Evolutionary conservation across 2,888 invertebrate genomes (phyloP).

Genomic region (Drosophila leonis): DNA sequence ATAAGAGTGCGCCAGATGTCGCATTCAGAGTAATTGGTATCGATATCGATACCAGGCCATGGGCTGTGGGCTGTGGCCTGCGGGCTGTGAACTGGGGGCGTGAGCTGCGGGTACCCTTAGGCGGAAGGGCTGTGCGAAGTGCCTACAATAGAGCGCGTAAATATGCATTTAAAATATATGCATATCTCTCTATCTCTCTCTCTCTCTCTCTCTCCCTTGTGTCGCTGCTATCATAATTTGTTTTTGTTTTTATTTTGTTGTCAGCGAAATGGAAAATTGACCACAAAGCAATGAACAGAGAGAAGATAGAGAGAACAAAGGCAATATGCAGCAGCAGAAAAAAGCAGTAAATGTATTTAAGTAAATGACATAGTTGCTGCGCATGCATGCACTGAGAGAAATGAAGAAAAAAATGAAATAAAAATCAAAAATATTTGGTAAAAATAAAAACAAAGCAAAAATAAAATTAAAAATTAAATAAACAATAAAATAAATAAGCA

Average conservation of each 20-base stretch:
- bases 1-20: constrained; percentile 70
- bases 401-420: no score
- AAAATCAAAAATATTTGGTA: neutral
- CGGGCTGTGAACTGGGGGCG: neutral
- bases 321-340: constrained; percentile 34
- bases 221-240: constrained; percentile 23
- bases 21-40: constrained; percentile 54
- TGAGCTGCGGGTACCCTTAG: constrained; percentile 40
- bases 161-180: constrained; percentile 49
- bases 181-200: neutral
- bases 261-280: constrained; percentile 75
- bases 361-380: constrained; percentile 38
- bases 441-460: neutral
- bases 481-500: no score
- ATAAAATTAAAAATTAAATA: neutral
- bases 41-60: constrained; percentile 39
- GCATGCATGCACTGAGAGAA: constrained; percentile 5
- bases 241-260: constrained; percentile 59
- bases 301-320: constrained; percentile 43
- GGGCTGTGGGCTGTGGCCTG: neutral
- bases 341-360: constrained; percentile 36
- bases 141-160: constrained; percentile 32
- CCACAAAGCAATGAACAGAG: constrained; percentile 66
- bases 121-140: constrained; percentile 17
- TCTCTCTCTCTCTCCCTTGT: neutral